phyloP scores from a whole-genome alignment of 2,113 vertebrate species.

The Cynocephalus volans region DNA sequence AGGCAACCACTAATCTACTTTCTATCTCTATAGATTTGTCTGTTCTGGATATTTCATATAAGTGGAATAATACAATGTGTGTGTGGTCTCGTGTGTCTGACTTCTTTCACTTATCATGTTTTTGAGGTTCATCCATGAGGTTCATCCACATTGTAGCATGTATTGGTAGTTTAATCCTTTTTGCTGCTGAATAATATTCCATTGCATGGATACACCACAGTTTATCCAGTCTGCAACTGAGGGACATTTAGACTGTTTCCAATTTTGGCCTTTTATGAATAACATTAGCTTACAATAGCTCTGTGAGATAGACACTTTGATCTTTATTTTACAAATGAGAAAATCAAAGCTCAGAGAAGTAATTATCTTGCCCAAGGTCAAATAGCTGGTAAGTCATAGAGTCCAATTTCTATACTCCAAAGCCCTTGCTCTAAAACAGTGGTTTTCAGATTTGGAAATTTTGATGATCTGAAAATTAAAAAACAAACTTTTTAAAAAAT shows the following conservation, averaged over 20 bases:
- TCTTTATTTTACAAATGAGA: slow-evolving; percentile 36
- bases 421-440: background rate
- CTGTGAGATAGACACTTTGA: background rate
- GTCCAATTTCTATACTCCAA: background rate
- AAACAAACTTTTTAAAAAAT: background rate
- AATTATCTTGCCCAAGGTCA: slow-evolving; percentile 28
- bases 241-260: background rate
- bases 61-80: background rate
- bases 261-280: slow-evolving; percentile 19
- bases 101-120: background rate
- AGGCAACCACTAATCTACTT: slow-evolving; percentile 18
- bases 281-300: background rate
- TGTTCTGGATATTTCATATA: slow-evolving; percentile 11
- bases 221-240: background rate
- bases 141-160: background rate
- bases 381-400: background rate
- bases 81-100: background rate
- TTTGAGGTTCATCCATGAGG: background rate
- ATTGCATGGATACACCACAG: background rate
- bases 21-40: background rate
- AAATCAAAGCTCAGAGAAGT: slow-evolving; percentile 44
- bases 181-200: slow-evolving; percentile 3
- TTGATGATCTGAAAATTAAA: slow-evolving; percentile 36
- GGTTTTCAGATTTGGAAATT: slow-evolving; percentile 2
- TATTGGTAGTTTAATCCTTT: background rate